phyloP scores from a whole-genome alignment of 2,797 vertebrate species.

The Diceros bicornis region DNA sequence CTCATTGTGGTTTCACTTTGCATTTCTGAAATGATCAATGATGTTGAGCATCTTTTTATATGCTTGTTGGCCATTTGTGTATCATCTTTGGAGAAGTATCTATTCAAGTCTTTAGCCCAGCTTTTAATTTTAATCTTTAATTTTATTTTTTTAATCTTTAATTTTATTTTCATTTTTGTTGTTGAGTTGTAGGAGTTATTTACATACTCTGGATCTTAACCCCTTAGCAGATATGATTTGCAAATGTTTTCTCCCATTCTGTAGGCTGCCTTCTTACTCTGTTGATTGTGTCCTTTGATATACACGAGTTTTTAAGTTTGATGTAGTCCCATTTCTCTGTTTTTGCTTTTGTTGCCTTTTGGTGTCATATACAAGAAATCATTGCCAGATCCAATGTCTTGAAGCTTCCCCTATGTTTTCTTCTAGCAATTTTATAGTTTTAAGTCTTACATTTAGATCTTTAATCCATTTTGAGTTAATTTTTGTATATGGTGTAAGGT shows the following conservation, averaged over 20 bases:
- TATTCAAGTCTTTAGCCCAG: neutral
- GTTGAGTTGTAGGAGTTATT: conserved; percentile 23
- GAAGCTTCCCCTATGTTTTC: neutral
- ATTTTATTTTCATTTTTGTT: neutral
- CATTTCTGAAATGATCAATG: neutral
- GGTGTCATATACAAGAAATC: neutral
- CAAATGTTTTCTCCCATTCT: conserved; percentile 11
- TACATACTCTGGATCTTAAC: neutral
- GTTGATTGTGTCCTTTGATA: neutral
- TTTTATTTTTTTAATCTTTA: neutral
- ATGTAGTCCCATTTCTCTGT: neutral
- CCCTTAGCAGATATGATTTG: neutral
- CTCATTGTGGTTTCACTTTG: conserved; percentile 5
- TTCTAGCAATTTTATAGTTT: neutral
- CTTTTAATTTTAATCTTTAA: neutral
- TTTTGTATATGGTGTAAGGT: neutral
- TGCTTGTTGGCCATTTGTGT: neutral
- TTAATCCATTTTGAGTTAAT: conserved; percentile 41
- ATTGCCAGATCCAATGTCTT: neutral
- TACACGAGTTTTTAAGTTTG: conserved; percentile 27
- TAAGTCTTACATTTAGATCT: conserved; percentile 2
- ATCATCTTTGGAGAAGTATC: neutral
- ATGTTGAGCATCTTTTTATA: neutral
- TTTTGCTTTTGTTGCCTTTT: conserved; percentile 20
- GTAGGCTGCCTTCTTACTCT: neutral